Base-by-base conservation (phyloP, 2,888 invertebrate genomes). In the Melieria crassipennis region DNA sequence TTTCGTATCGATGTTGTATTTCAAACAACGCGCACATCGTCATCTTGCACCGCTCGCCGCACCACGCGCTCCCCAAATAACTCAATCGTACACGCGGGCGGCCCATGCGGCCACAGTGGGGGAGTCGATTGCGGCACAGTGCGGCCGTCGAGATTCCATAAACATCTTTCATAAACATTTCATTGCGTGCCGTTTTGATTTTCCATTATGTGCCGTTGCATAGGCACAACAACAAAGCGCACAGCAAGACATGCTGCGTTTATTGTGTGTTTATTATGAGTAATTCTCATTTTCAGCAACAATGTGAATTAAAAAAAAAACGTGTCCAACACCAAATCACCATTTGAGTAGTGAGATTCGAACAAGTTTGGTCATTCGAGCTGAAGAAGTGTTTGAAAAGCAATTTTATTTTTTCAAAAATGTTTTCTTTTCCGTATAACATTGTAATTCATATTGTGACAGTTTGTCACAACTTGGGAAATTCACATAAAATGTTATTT, bases 251-350 rank as follows among this genome's bases (percentile, higher is more conserved):
- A 67, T 70, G 70, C 67, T 72, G 69, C 56, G 66, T 61, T 69
- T 69, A 69, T 62, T 62, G 50, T 71, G 61, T 66, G 61, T 66
- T 73, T 71, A 61, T 69, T 67, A 68, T 69, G 66, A 71, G 73
- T 69, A 67, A 65, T 57, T 75, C 69, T 63, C 65, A 67, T 72
- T 73, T 30, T 16, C 16, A 16, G 16, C 16, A 16, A 16, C 16
- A 16, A 16, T 16, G 16, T 16, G 16, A 16, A 16, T 16, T 16
- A 16, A 16, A 16, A 16, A 16, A 16, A 16, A 16, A 16, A 16
- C 16, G 16, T 16, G 16, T 16, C 16, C 16, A 16, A 16, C 16
- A 16, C 16, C 16, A 16, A 16, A 16, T 16, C 16, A 16, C 16
- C 16, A 16, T 16, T 16, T 16, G 16, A 16, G 16, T 16, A 16